phyloP scores from a whole-genome alignment of 37 sponge, comb jelly and placozoan species.

The Cliona cf. orientalis region DNA sequence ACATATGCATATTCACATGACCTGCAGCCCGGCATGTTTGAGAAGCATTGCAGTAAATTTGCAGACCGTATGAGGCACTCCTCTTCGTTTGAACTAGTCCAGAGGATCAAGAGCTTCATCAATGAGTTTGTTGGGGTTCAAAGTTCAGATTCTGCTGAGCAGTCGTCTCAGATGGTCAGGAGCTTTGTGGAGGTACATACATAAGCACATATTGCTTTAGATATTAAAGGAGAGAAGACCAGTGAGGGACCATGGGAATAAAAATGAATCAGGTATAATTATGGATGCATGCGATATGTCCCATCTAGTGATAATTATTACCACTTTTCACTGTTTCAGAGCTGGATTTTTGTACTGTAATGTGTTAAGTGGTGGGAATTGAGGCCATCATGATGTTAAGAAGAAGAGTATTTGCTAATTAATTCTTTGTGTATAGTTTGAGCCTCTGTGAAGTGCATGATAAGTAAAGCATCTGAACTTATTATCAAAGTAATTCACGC shows the following conservation, averaged over 20 bases:
- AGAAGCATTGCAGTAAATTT: slow-evolving; percentile 38
- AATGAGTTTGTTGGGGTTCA: slow-evolving; percentile 15
- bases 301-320: too few relatives aligned
- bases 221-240: neutral
- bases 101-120: slow-evolving; percentile 58
- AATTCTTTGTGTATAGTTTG: too few relatives aligned
- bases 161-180: slow-evolving; percentile 1
- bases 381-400: too few relatives aligned
- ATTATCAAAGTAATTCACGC: too few relatives aligned
- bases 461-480: too few relatives aligned
- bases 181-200: slow-evolving; percentile 38
- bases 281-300: too few relatives aligned
- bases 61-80: slow-evolving; percentile 69
- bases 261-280: too few relatives aligned
- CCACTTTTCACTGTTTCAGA: neutral
- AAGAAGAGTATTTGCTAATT: too few relatives aligned
- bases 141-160: slow-evolving; percentile 4
- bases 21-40: slow-evolving; percentile 27
- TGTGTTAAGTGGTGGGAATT: neutral
- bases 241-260: too few relatives aligned
- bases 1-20: too few relatives aligned
- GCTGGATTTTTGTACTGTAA: neutral
- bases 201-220: neutral
- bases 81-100: slow-evolving; percentile 54
- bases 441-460: too few relatives aligned